Base-by-base conservation (phyloP, 1,140 invertebrate species). In the Drosophila nikananu region DNA sequence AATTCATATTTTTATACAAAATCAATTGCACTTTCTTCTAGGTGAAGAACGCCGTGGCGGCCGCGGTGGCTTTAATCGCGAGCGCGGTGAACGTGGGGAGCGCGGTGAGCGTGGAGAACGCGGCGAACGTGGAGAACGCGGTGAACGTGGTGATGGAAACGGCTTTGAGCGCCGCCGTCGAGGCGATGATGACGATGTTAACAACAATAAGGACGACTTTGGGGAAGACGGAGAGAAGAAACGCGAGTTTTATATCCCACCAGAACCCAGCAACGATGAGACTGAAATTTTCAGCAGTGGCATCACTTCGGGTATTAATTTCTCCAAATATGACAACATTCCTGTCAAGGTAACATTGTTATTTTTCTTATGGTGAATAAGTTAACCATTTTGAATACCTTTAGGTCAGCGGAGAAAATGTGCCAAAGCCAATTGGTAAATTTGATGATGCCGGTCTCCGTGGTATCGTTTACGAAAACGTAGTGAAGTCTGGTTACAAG, bases 311-410 rank as follows among this genome's bases (percentile, higher is more conserved):
- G 98, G 98, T 0, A 97, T 98, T 9, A 98, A 99, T 92, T 99
- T 99, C 92, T 94, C 96, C 37, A 97, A 97, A 78, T 98, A 97
- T 86, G 96, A 98, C 64, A 93, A 95, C 4, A 98, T 99, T 77
- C 95, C 96, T 60, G 96, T 98, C 0, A 96, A 97, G 83, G 96
- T 98, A 59, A 19, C 27, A 46, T n/a, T 42, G 1, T 10, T 27
- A 12, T 13, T 12, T 30, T 23, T 9, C n/a, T 6, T n/a, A 7
- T 39, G 8, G 23, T 8, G 8, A n/a, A 49, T n/a, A 10, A n/a
- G 5, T 15, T 12, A 42, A 42, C 3, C 30, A 12, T 8, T 35
- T 15, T 23, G 0, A 12, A 19, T 25, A 9, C 21, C 5, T 25
- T 25, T 37, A 92, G 91, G 83, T 92, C 1, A 89, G 89, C 37